phyloP scores from a whole-genome alignment of 1,140 invertebrate species.

The Bombus turneri region DNA sequence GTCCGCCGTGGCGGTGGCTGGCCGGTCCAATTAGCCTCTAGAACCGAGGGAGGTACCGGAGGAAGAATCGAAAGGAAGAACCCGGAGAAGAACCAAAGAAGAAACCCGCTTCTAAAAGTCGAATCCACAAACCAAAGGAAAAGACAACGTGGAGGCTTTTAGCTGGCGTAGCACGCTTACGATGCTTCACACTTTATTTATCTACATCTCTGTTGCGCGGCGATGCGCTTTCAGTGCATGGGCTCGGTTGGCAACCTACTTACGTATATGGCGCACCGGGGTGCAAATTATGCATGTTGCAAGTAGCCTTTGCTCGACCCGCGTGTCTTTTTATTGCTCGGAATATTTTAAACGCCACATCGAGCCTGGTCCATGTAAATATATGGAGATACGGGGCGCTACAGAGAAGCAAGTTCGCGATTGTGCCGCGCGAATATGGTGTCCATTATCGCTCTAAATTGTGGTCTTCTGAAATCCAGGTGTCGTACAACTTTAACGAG shows the following conservation, averaged over 20 bases:
- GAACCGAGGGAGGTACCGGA: constrained; percentile 14
- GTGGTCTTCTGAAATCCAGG: neutral
- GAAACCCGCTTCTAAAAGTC: neutral
- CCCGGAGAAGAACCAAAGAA: neutral
- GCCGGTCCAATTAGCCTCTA: constrained; percentile 59
- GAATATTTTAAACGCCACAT: constrained; percentile 42
- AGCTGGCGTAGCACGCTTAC: constrained; percentile 46
- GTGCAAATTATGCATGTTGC: constrained; percentile 47
- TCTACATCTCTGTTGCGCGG: constrained; percentile 64
- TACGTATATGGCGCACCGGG: constrained; percentile 60
- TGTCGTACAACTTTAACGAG: neutral
- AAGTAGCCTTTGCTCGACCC: constrained; percentile 38
- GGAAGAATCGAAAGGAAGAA: neutral
- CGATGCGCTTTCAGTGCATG: constrained; percentile 9
- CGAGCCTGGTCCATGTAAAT: constrained; percentile 35
- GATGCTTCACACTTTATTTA: constrained; percentile 73
- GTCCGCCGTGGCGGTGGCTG: constrained; percentile 20
- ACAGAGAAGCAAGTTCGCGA: neutral
- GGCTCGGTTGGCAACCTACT: constrained; percentile 57
- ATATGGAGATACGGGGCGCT: constrained; percentile 34
- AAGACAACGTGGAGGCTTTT: constrained; percentile 33
- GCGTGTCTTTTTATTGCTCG: constrained; percentile 33
- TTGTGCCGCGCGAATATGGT: constrained; percentile 6
- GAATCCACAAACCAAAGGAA: neutral
- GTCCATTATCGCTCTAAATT: constrained; percentile 29